A percentile compares a stretch with the other conserved stretches of the same genome.
Conservation (phyloP, 2,888 invertebrate species). For the Mongoloraphidia duomilia region DNA sequence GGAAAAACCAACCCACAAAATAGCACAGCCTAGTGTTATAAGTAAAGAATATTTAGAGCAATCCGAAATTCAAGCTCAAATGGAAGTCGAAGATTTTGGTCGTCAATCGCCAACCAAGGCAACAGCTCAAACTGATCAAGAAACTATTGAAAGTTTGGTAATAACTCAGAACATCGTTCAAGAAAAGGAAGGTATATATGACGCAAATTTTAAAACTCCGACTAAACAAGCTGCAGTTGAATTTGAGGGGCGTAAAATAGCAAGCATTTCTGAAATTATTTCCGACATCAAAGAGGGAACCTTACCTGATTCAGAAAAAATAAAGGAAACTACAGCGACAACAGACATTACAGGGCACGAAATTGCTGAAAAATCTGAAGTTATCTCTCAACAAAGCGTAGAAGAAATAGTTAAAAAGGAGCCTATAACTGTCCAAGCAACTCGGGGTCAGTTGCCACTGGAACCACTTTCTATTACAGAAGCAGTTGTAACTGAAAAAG, state of each 20-base stretch:
- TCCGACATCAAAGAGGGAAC: slow-evolving; percentile 17
- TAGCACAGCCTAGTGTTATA: slow-evolving; percentile 26
- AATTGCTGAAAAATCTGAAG: slow-evolving; percentile 20
- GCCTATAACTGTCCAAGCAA: slow-evolving; percentile 21
- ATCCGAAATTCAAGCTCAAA: slow-evolving; percentile 16
- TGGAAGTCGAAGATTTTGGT: slow-evolving; percentile 24
- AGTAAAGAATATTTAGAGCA: slow-evolving; percentile 17
- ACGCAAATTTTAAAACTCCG: slow-evolving; percentile 15
- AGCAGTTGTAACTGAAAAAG: slow-evolving; percentile 25
- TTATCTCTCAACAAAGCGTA: slow-evolving; percentile 19
- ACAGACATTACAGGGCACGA: slow-evolving; percentile 17
- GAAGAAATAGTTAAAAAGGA: slow-evolving; percentile 16
- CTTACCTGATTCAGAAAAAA: slow-evolving; percentile 14
- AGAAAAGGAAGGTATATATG: slow-evolving; percentile 28
- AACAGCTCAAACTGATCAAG: slow-evolving; percentile 23
- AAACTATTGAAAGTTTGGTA: slow-evolving; percentile 32
- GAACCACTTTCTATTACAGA: slow-evolving; percentile 20
- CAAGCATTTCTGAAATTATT: slow-evolving; percentile 18
- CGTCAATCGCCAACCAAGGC: slow-evolving; percentile 25
- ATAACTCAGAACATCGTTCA: slow-evolving; percentile 33
- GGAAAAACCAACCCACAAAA: slow-evolving; percentile 28
- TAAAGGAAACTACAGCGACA: slow-evolving; percentile 16
- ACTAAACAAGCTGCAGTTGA: slow-evolving; percentile 16
- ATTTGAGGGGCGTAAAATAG: slow-evolving; percentile 14
- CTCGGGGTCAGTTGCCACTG: slow-evolving; percentile 20